These are phyloP conservation scores for Nanger granti DNA, from an alignment of 2,113 vertebrate species.

Conservation along the genomic window DNA sequence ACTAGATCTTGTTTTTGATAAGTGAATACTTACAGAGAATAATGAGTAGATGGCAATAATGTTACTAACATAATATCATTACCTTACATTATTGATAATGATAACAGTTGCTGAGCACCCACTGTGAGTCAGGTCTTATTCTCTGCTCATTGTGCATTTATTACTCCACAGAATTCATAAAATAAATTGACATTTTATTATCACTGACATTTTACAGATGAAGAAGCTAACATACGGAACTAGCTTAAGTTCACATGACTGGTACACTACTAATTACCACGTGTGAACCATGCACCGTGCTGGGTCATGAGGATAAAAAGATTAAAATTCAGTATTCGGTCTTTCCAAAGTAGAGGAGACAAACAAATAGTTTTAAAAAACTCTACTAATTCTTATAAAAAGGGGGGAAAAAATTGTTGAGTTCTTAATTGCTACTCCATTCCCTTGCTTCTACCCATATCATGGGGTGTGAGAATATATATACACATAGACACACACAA, in stretches of 20 bases:
- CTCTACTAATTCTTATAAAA: background rate
- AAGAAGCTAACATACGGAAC: background rate
- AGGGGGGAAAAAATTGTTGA: background rate
- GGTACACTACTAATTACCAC: background rate
- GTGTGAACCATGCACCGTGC: background rate
- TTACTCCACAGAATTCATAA: background rate
- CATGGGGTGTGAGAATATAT: background rate
- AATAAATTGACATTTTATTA: background rate
- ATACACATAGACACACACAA: background rate
- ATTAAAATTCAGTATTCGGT: background rate
- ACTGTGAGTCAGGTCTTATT: background rate
- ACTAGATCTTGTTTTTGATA: background rate
- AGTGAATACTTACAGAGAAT: background rate
- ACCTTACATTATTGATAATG: background rate
- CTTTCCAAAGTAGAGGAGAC: background rate
- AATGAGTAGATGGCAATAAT: background rate
- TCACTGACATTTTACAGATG: background rate
- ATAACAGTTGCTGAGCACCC: background rate
- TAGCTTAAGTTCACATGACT: background rate
- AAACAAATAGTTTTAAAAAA: background rate
- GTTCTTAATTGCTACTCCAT: background rate
- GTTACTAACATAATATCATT: background rate
- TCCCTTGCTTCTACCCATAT: background rate
- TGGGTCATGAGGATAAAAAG: background rate
- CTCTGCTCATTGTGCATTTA: background rate